Conservation (phyloP, 2,797 vertebrate genomes). For the Nothura maculosa region DNA sequence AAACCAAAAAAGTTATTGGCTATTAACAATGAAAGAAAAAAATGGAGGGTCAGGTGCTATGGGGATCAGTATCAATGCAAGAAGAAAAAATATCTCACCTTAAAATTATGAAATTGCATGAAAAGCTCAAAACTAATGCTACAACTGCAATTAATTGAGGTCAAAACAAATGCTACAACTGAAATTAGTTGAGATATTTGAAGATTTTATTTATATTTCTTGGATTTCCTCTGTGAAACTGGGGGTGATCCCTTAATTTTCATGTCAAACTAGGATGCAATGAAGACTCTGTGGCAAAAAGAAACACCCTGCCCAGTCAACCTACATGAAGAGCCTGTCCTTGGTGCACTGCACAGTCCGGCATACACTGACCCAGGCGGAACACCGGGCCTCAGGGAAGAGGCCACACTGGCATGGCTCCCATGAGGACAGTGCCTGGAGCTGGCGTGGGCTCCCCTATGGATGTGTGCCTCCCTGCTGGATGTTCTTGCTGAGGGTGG, state of each 20-base stretch:
- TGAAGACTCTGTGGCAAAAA: not conserved
- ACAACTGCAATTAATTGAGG: not conserved
- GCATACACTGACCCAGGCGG: not conserved
- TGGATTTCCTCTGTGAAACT: not conserved
- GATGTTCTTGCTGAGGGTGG: not conserved
- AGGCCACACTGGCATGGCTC: not conserved
- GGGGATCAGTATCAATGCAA: not conserved
- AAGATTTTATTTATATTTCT: not conserved
- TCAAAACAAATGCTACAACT: not conserved
- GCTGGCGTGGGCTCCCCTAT: not conserved
- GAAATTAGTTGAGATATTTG: not conserved
- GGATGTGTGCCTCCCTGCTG: not conserved
- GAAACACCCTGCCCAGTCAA: not conserved
- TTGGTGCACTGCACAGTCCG: not conserved
- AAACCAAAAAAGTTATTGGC: not conserved
- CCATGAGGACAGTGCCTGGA: rapidly evolving
- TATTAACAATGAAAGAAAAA: not conserved
- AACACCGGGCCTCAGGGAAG: not conserved
- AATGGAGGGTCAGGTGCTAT: not conserved
- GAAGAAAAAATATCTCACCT: not conserved
- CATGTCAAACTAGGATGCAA: not conserved
- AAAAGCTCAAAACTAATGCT: not conserved
- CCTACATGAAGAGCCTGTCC: rapidly evolving
- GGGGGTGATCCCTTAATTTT: not conserved
- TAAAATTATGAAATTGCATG: not conserved